A percentile compares a stretch with the other conserved stretches of the same genome.
phyloP scores from a whole-genome alignment of 2,797 vertebrate species.

The Platyrinchus mystaceus region DNA sequence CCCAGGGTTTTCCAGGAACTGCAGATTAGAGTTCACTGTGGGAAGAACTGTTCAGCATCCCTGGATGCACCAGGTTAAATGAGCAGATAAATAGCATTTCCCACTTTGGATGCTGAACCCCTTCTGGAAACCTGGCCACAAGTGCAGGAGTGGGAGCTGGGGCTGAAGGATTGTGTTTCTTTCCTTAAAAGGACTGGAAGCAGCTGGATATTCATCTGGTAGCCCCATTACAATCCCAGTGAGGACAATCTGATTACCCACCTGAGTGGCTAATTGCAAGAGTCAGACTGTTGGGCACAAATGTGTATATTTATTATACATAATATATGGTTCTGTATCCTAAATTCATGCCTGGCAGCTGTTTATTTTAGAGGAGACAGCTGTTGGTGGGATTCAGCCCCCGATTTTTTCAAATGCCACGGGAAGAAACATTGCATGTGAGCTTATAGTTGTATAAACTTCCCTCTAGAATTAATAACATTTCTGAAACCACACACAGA shows the following conservation, averaged over 20 bases:
- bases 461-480: slow-evolving; percentile 18
- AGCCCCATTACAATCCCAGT: not conserved
- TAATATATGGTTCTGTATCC: not conserved
- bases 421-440: not conserved
- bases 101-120: not conserved
- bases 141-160: not conserved
- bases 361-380: slow-evolving; percentile 36
- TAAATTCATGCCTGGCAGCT: not conserved
- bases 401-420: slow-evolving; percentile 48
- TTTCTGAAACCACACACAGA: not conserved
- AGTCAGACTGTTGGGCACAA: not conserved
- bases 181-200: not conserved
- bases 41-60: not conserved
- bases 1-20: not conserved
- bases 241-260: slow-evolving; percentile 40
- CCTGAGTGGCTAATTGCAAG: slow-evolving; percentile 32
- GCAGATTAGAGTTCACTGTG: not conserved
- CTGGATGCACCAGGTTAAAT: not conserved
- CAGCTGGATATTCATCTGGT: slow-evolving; percentile 46
- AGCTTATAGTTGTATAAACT: not conserved
- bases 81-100: not conserved
- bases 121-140: not conserved
- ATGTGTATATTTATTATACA: not conserved
- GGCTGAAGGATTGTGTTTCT: not conserved
- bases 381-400: slow-evolving; percentile 18